These are phyloP conservation scores for Entelurus aequoreus DNA, from an alignment of 2,113 vertebrate genomes.

Conservation along the genomic window DNA sequence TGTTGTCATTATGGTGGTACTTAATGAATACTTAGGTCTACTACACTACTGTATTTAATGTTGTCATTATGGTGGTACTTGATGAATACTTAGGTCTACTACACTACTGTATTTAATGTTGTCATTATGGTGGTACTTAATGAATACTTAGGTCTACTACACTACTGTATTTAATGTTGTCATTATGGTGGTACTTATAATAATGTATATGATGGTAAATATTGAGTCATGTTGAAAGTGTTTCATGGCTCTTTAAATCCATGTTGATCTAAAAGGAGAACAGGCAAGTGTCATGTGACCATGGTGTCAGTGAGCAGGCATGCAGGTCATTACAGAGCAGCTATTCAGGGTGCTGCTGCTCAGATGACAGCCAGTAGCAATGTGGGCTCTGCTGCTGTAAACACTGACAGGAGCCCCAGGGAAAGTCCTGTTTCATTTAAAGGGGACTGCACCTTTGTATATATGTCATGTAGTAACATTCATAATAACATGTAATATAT, in stretches of 20 bases:
- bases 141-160: too few relatives aligned
- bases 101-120: too few relatives aligned
- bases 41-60: too few relatives aligned
- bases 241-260: slow-evolving; percentile 5
- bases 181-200: not conserved
- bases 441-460: not conserved
- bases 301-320: slow-evolving; percentile 26
- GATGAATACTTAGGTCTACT: too few relatives aligned
- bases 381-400: slow-evolving; percentile 30
- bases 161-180: too few relatives aligned
- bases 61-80: too few relatives aligned
- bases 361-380: slow-evolving; percentile 54
- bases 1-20: too few relatives aligned
- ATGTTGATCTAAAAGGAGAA: not conserved
- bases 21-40: too few relatives aligned
- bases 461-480: too few relatives aligned
- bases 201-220: not conserved
- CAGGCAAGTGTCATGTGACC: slow-evolving; percentile 4
- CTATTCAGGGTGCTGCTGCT: slow-evolving; percentile 43
- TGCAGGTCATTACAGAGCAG: slow-evolving; percentile 28
- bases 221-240: not conserved
- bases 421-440: slow-evolving; percentile 15
- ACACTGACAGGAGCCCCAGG: slow-evolving; percentile 30
- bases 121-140: too few relatives aligned
- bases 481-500: too few relatives aligned